Base-by-base conservation (phyloP, 2,113 vertebrate species). In the Shinisaurus crocodilurus region DNA sequence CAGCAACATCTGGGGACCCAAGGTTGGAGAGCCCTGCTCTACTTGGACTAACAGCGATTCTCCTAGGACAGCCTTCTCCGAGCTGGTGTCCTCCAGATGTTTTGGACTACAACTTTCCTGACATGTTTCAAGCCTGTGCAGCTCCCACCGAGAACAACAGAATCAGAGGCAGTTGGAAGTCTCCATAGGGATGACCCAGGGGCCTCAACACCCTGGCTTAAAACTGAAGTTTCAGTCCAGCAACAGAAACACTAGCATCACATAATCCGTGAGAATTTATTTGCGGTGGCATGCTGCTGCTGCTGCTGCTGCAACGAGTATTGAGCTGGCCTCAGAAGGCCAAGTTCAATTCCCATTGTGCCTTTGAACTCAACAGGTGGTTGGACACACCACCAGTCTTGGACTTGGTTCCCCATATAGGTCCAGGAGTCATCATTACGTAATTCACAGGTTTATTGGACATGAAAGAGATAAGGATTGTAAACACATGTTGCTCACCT, bases 401-500 rank as follows among this genome's bases (percentile, higher is more conserved):
- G n/a, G 37, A 70, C 54, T 45, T 65, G 13, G 45, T 34, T 82
- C 77, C 48, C 48, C 69, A 63, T 34, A 60, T n/a, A 45, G 60
- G 60, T 67, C 25, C 20, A 23, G 40, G 37, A 37, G 48, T 82
- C 29, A 3, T 75, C 50, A n/a, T 37, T 80, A 89, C 1, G 40
- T 75, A 74, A 89, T 89, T 40, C 37, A 45, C 88, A 25, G 6
- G 18, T 6, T 45, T 60, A 40, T n/a, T 74, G 37, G 50, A 83
- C 54, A 43, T 45, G 29, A 83, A 83, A 83, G 69, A 82, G 69
- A 72, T 75, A 74, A 82, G 65, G 79, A 82, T 54, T 88, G 63
- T 88, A 54, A 88, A 82, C 79, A 60, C 27, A 60, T 13, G 29
- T 40, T 54, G 69, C 50, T 57, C 45, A 18, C 48, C 72, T 69